Percentiles rank a stretch among this genome's conserved stretches.
phyloP scores from a whole-genome alignment of 2,113 vertebrate species.

The Amia ocellicauda region DNA sequence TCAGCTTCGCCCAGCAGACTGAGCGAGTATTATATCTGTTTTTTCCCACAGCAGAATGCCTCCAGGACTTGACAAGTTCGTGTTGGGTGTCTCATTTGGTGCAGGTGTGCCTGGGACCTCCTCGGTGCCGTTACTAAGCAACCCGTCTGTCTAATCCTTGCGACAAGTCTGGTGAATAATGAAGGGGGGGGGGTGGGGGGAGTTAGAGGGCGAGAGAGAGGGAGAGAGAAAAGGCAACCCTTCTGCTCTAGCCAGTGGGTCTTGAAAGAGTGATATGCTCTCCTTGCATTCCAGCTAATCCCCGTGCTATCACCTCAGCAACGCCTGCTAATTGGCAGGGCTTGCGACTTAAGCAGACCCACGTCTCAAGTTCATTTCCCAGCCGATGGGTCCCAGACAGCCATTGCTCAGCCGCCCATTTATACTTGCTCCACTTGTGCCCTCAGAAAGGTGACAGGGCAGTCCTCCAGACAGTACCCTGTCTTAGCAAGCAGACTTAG shows the following conservation, averaged over 20 bases:
- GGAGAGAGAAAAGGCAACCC: conserved; percentile 63
- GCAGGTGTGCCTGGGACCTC: conserved; percentile 71
- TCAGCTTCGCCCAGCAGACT: not conserved
- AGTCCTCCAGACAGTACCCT: too few relatives aligned
- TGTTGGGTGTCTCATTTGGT: conserved; percentile 46
- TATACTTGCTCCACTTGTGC: conserved; percentile 11
- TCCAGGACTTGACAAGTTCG: conserved; percentile 41
- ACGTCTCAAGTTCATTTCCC: conserved; percentile 50
- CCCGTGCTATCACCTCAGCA: conserved; percentile 70
- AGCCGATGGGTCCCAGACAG: conserved; percentile 18
- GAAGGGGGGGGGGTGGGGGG: conserved; percentile 58
- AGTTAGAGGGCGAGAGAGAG: conserved; percentile 58
- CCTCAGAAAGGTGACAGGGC: conserved; percentile 1
- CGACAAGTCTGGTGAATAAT: conserved; percentile 56
- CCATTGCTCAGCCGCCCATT: conserved; percentile 16
- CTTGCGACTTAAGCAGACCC: conserved; percentile 47
- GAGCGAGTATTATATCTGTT: not conserved
- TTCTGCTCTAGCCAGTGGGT: conserved; percentile 63
- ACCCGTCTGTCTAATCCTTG: conserved; percentile 66
- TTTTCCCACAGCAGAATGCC: conserved; percentile 34
- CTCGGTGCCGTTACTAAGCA: conserved; percentile 68
- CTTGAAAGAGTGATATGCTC: conserved; percentile 59
- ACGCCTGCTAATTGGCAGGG: conserved; percentile 57
- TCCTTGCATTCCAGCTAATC: conserved; percentile 69
- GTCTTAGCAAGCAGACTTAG: too few relatives aligned